A percentile compares a stretch with the other conserved stretches of the same genome.
phyloP scores from a whole-genome alignment of 2,888 invertebrate species.

The Eristalis tenax region DNA sequence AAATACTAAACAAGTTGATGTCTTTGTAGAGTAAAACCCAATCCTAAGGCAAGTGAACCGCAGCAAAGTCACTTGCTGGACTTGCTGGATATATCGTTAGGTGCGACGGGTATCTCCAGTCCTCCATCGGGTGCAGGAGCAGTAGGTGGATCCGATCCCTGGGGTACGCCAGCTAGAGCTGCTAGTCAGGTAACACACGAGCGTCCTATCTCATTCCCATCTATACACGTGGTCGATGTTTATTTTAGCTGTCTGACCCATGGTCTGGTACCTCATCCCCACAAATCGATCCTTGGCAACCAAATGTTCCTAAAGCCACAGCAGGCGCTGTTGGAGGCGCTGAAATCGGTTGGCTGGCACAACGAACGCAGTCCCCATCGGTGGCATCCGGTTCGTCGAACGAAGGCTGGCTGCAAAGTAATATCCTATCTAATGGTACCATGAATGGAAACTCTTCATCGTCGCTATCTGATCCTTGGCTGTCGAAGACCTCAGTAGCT shows the following conservation, averaged over 20 bases:
- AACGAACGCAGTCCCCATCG: conserved; percentile 80
- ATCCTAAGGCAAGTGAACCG: conserved; percentile 75
- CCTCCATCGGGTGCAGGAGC: conserved; percentile 80
- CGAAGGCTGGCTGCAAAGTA: conserved; percentile 80
- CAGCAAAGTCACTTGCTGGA: conserved; percentile 90
- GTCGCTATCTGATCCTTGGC: conserved; percentile 77
- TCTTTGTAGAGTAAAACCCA: conserved; percentile 67
- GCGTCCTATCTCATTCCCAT: neutral
- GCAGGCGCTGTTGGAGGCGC: conserved; percentile 75
- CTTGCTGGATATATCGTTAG: conserved; percentile 90
- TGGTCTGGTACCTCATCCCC: conserved; percentile 80
- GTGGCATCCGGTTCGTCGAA: conserved; percentile 80
- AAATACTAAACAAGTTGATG: neutral
- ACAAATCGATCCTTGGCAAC: conserved; percentile 80
- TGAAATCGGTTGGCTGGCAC: conserved; percentile 76
- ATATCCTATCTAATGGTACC: conserved; percentile 68
- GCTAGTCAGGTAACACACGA: conserved; percentile 83
- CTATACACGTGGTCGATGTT: neutral
- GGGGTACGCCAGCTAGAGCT: conserved; percentile 85
- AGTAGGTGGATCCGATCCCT: conserved; percentile 85
- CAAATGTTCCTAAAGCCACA: conserved; percentile 75
- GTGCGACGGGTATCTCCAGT: conserved; percentile 83
- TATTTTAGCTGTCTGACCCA: conserved; percentile 78
- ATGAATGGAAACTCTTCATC: conserved; percentile 74
- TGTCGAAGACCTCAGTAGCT: conserved; percentile 75